phyloP scores from a whole-genome alignment of 2,113 vertebrate species.

The Pseudorasbora parva region DNA sequence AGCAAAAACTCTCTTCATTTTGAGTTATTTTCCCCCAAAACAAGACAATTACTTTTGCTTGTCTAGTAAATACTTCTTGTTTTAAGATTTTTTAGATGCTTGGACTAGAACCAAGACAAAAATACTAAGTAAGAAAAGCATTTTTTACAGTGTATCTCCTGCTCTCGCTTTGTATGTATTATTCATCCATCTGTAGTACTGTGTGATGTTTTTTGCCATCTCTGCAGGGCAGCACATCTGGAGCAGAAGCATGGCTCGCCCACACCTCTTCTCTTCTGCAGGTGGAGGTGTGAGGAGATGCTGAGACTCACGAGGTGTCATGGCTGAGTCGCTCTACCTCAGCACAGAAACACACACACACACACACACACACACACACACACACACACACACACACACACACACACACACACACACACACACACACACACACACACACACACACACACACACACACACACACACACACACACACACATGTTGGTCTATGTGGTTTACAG shows the following conservation, averaged over 20 bases:
- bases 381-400: background rate
- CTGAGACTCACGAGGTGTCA: conserved; percentile 22
- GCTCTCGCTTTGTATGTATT: conserved; percentile 39
- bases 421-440: background rate
- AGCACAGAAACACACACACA: conserved; percentile 28
- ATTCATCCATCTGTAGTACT: conserved; percentile 58
- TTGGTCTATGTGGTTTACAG: too few species aligned
- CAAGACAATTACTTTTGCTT: too few species aligned
- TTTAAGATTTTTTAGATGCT: too few species aligned
- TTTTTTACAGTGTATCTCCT: too few species aligned
- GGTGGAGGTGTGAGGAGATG: conserved; percentile 49
- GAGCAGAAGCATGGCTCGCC: conserved; percentile 27
- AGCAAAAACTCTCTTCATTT: too few species aligned
- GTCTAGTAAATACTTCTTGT: too few species aligned
- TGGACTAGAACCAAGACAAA: too few species aligned
- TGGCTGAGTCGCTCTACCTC: background rate
- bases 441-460: background rate
- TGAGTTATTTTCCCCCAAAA: too few species aligned
- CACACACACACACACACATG: background rate
- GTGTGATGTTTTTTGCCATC: conserved; percentile 50
- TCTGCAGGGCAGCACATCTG: conserved; percentile 55
- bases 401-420: background rate
- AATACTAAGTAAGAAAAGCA: too few species aligned
- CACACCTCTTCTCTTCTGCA: conserved; percentile 37
- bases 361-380: background rate